A percentile compares a stretch with the other conserved stretches of the same genome.
Conservation (phyloP, 2,113 vertebrate genomes). For the Carollia perspicillata region DNA sequence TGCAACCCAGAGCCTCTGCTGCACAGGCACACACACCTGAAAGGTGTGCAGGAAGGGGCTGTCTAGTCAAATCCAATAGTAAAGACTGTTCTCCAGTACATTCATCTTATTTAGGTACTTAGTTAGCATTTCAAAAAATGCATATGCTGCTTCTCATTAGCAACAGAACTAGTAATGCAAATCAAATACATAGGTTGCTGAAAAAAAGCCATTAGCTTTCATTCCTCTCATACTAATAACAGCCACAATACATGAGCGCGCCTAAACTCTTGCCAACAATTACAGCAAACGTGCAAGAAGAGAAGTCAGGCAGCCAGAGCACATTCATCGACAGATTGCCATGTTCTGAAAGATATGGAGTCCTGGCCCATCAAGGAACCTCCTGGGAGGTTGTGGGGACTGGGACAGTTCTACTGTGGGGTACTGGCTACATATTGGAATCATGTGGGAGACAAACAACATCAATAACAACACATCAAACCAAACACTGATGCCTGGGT, state of each 20-base stretch:
- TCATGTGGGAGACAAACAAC: not conserved
- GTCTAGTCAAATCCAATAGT: not conserved
- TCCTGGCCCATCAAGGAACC: fast-evolving
- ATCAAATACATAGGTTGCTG: constrained; percentile 46
- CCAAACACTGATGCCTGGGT: not conserved
- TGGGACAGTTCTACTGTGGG: not conserved
- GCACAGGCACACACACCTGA: not conserved
- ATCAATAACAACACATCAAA: not conserved
- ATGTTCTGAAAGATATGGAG: fast-evolving
- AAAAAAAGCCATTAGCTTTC: constrained; percentile 60
- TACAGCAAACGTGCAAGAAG: not conserved
- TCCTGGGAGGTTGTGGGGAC: no score
- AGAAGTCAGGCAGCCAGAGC: not conserved
- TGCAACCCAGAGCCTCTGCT: not conserved
- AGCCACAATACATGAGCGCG: not conserved
- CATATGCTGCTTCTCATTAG: constrained; percentile 46
- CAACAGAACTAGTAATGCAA: constrained; percentile 22
- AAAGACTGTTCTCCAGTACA: constrained; percentile 36
- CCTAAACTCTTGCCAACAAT: constrained; percentile 1
- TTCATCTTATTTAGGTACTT: not conserved
- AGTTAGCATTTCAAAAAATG: not conserved
- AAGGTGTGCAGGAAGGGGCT: fast-evolving
- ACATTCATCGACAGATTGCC: not conserved
- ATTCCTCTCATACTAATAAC: constrained; percentile 51
- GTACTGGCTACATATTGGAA: not conserved